phyloP scores from a whole-genome alignment of 2,797 vertebrate species.

The Chelidonichthys spinosus region DNA sequence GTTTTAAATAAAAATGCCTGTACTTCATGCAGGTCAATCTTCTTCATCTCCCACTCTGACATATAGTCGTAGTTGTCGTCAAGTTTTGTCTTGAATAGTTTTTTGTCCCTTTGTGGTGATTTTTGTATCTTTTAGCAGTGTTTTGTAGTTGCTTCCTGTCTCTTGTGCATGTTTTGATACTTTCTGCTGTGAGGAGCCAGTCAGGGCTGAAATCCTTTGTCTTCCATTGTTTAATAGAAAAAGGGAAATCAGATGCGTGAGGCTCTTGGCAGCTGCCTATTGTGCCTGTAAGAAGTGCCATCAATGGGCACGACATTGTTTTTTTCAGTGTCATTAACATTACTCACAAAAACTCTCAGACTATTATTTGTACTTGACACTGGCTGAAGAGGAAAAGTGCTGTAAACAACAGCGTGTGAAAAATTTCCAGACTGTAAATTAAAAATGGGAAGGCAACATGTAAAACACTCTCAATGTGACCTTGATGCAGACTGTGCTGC shows the following conservation, averaged over 20 bases:
- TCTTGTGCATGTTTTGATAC: not conserved
- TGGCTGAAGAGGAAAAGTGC: slow-evolving; percentile 1
- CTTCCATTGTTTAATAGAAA: not conserved
- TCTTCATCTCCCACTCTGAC: too few species aligned
- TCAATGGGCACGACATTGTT: not conserved
- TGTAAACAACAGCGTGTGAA: slow-evolving; percentile 18
- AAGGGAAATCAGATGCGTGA: slow-evolving; percentile 8
- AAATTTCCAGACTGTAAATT: slow-evolving; percentile 31
- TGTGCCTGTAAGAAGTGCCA: not conserved
- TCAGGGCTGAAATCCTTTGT: not conserved
- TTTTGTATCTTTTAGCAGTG: not conserved
- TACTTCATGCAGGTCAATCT: too few species aligned
- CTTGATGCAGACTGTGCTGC: slow-evolving; percentile 32
- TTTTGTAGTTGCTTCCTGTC: not conserved
- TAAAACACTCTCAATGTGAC: slow-evolving; percentile 49
- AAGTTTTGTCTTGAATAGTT: not conserved
- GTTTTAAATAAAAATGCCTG: too few species aligned
- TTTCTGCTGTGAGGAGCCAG: not conserved
- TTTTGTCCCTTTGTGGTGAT: not conserved
- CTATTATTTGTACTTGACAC: slow-evolving; percentile 26
- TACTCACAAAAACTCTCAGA: not conserved
- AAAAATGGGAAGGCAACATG: slow-evolving; percentile 22
- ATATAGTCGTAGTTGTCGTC: not conserved
- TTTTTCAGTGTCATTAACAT: slow-evolving; percentile 3
- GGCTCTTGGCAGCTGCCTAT: slow-evolving; percentile 8